Base-by-base conservation (phyloP, 2,888 invertebrate genomes). In the Malacosoma neustria region DNA sequence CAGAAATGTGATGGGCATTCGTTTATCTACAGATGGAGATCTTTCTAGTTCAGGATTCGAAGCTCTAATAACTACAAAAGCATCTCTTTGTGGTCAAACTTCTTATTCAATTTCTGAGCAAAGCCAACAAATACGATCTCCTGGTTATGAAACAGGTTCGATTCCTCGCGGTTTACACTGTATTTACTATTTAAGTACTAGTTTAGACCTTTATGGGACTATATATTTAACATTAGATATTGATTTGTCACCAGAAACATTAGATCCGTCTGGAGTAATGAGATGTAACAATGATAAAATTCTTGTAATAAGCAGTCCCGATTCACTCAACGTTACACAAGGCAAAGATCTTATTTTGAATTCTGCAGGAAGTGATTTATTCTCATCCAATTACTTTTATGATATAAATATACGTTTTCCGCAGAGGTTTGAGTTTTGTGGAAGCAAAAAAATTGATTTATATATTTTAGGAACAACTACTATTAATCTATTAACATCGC, bases 21-120 rank as follows among this genome's bases (percentile, higher is more conserved):
- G 89, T 48, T 89, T 95, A 42, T 85, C 87, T 2, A 89, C 92
- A 1, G 92, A 93, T 55, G 87, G 87, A 0, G 73, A 77, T n/a
- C 55, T 75, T 1, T 72, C 73, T 14, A 90, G 89, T 36, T 75
- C 88, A 11, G 94, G 95, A 15, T 92, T 93, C 54, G 79, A 77
- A 54, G 87, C 90, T 1, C 81, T 75, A 0, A 69, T 93, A 35
- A 85, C 77, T 29, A 61, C 86, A 9, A 53, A 87, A 33, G 61
- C 72, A 37, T 87, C 74, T 12, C 11, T 49, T 9, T 87, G 86
- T 44, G 84, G 77, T 1, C 57, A 57, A 33, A 52, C 70, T 2
- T 32, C 38, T 1, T 68, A 64, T 39, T 30, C 34, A 12, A 43
- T 73, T 3, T 51, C 49, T 11, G 35, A 49, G 11, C 45, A 42